Conservation (phyloP, 2,888 invertebrate genomes). For the Hymenopus coronatus region DNA sequence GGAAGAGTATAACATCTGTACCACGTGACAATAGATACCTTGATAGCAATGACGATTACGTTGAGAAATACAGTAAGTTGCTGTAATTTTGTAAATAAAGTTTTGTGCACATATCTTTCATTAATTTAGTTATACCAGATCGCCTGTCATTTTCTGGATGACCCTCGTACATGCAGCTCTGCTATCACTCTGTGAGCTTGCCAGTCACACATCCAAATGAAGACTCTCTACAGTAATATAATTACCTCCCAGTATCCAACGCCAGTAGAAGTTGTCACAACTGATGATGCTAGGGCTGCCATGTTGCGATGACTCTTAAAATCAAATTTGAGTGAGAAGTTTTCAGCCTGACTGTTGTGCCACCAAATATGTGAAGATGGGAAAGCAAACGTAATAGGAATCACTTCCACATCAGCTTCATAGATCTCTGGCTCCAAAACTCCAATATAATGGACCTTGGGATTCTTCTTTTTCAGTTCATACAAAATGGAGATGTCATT, state of each 20-base stretch:
- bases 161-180: no score
- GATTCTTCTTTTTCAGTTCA: slow-evolving; percentile 79
- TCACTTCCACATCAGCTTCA: slow-evolving; percentile 79
- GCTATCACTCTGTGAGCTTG: no score
- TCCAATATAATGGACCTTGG: slow-evolving; percentile 58
- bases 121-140: no score
- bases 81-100: no score
- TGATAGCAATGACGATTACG: no score
- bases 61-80: no score
- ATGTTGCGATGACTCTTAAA: slow-evolving; percentile 78
- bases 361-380: slow-evolving; percentile 88
- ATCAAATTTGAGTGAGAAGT: slow-evolving; percentile 76
- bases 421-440: slow-evolving; percentile 79
- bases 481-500: slow-evolving; percentile 90
- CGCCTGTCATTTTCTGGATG: no score
- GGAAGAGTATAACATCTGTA: no score
- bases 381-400: slow-evolving; percentile 89
- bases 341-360: slow-evolving; percentile 72
- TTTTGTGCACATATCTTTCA: no score
- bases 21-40: no score
- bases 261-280: slow-evolving; percentile 68
- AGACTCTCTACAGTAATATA: slow-evolving; percentile 33
- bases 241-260: slow-evolving; percentile 87
- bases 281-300: slow-evolving; percentile 82
- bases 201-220: no score